Evolutionary conservation across 1,140 invertebrate species (phyloP).

Genomic region (Papilio machaon): DNA sequence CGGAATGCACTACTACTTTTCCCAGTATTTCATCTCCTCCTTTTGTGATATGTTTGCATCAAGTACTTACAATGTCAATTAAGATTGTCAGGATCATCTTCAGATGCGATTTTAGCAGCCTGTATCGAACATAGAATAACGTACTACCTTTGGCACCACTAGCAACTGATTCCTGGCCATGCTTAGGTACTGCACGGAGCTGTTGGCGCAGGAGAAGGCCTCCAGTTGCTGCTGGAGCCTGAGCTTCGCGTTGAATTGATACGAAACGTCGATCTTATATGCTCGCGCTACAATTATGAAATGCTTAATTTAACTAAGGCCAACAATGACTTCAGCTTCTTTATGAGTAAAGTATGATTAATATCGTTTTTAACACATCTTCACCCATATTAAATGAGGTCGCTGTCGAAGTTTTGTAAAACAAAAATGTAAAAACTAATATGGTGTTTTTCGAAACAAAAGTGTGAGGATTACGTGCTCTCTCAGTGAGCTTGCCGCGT

Average conservation of each 20-base stretch:
- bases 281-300: constrained; percentile 41
- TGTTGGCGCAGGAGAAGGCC: not conserved
- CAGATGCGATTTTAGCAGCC: no score
- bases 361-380: no score
- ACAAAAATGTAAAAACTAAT: not conserved
- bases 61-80: no score
- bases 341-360: no score
- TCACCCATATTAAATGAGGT: no score
- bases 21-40: no score
- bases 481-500: constrained; percentile 39
- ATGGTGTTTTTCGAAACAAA: not conserved
- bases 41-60: no score
- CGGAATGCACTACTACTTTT: no score
- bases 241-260: constrained; percentile 43
- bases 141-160: constrained; percentile 57
- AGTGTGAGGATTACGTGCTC: constrained; percentile 36
- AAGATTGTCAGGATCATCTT: no score
- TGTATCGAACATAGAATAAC: not conserved
- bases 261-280: constrained; percentile 55
- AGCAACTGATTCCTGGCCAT: constrained; percentile 61
- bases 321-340: not conserved
- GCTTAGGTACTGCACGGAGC: constrained; percentile 57
- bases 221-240: constrained; percentile 48
- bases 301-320: not conserved
- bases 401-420: not conserved